Conservation (phyloP, 2,797 vertebrate genomes). For the Helarctos malayanus region DNA sequence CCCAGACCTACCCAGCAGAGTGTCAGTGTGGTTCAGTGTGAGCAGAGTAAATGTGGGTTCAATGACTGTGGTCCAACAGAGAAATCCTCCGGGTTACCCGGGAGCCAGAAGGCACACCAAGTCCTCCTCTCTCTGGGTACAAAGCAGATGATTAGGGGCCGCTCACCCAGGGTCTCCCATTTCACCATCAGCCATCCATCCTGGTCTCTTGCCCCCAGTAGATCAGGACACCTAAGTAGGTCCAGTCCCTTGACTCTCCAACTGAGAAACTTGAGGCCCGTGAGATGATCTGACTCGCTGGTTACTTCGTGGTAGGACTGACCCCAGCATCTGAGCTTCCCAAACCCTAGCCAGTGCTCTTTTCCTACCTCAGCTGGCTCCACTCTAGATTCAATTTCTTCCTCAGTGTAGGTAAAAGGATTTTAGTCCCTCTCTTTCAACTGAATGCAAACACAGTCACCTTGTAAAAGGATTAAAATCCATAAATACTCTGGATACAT, state of each 20-base stretch:
- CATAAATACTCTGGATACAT: conserved; percentile 10
- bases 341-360: background rate
- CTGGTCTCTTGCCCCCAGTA: background rate
- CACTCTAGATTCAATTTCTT: background rate
- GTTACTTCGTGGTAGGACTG: background rate
- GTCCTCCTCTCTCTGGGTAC: background rate
- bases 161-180: background rate
- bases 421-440: background rate
- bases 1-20: background rate
- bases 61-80: background rate
- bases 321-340: background rate
- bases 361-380: background rate
- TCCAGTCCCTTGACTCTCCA: background rate
- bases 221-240: background rate
- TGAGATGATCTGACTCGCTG: background rate
- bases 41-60: background rate
- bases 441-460: background rate
- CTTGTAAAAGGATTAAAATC: conserved; percentile 14
- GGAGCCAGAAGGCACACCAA: background rate
- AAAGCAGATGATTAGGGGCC: background rate
- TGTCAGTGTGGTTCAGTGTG: no score
- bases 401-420: background rate
- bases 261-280: background rate
- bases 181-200: background rate
- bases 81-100: background rate